Base-by-base conservation (phyloP, 2,888 invertebrate genomes). In the Odontothrips loti region DNA sequence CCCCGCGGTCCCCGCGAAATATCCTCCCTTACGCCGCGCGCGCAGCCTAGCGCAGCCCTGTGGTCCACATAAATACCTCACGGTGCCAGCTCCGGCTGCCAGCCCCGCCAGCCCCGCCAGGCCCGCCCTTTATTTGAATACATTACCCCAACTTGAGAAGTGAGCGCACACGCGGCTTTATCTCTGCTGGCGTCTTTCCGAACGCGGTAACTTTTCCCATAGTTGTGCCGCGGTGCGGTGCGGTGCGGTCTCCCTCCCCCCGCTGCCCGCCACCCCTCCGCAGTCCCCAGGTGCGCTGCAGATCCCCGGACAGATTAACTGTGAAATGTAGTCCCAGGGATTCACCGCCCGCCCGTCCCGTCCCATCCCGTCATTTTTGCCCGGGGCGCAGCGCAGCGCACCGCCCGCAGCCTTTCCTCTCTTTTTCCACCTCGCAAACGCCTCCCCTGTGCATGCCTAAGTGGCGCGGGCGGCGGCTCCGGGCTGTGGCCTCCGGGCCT, bases 121-220 rank as follows among this genome's bases (percentile, higher is more conserved):
- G n/a, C n/a, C n/a, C n/a, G 34, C 34, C 34, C 34, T 43, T 43
- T 75, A 75, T 75, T 75, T 75, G 68, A 75, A 75, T 75, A 75
- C 68, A 75, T 75, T 75, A 27, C 58, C 11, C 20, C 58, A 20
- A 58, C 20, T 58, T 58, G 58, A 58, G 58, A 20, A 58, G 58
- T 20, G 34, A 43, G 34, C 34, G 58, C 58, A 43, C 58, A 17
- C 23, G 68, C 68, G 11, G 68, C 68, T 75, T 75, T 75, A 75
- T 75, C 68, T 75, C 68, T 75, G 4, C 68, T 75, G 68, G 68
- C 68, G 68, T 75, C 68, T 75, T 75, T 75, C 68, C 68, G 68
- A 75, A 75, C 68, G 68, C 68, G 68, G 68, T 75, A 75, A 75
- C 68, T 75, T 75, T 75, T 75, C 68, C 68, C 68, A 75, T 75